Evolutionary conservation across 2,888 invertebrate species (phyloP), one percentile per base, ranked within the genome.

Genomic region (Ferrisia virgata): DNA sequence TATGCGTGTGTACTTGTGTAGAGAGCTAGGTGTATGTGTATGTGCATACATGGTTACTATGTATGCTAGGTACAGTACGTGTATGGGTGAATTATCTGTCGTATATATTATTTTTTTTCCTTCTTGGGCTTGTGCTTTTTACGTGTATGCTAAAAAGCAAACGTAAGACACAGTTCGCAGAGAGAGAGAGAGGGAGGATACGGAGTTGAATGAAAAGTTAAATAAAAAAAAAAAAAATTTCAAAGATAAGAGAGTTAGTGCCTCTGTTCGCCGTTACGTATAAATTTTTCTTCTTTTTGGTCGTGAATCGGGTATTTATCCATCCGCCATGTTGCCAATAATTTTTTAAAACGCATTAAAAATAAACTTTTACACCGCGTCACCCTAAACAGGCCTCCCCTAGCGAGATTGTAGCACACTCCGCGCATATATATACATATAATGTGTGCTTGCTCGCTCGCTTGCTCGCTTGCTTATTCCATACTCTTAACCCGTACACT

Each of bases 331-430:
- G 83, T 83, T 83, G 83, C 83, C 83, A 83, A 83, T 83, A 72
- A 40, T 43, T 43, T n/a, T 83, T 76, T 28, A 18, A 83, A 43
- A 83, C 36, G 28, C 83, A 69, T 31, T 76, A 76, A 83, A 76
- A 83, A 72, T 47, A 83, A 82, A 83, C 72, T 83, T 83, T 83
- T 83, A 82, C 43, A n/a, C 43, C 47, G 31, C 83, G 83, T 72
- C 83, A 83, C 83, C 83, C 83, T 76, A 83, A 83, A 76, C 83
- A 83, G 83, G 83, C 83, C 83, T 83, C 83, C 83, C 83, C 83
- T 83, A 83, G 33, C 28, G 72, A 39, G 83, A 28, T 47, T 8
- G 13, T 28, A n/a, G 22, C n/a, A 53, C 53, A 8, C 78, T n/a
- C 9, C 11, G 39, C 58, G 9, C 4, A n/a, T 76, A n/a, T 36